Conservation (phyloP, 2,888 invertebrate species). For the Hirudinaria manillensis region DNA sequence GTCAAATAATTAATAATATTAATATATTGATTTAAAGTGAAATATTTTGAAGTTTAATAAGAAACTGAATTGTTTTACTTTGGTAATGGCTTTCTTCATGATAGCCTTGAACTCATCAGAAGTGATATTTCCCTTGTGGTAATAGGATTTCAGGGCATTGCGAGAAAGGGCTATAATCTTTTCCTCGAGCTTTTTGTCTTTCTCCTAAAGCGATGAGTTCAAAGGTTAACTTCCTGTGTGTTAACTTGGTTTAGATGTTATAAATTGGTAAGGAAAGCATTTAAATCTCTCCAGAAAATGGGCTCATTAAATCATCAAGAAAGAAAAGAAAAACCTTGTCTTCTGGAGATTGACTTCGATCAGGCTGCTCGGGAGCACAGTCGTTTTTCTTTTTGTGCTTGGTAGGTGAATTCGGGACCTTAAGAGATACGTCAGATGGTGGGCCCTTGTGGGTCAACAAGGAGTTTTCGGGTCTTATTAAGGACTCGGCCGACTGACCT, state of each 20-base stretch:
- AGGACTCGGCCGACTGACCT: too few species aligned
- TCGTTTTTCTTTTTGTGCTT: too few species aligned
- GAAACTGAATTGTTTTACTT: constrained; percentile 14
- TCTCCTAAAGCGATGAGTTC: background rate
- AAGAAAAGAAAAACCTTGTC: too few species aligned
- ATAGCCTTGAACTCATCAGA: constrained; percentile 32
- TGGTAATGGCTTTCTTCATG: constrained; percentile 32
- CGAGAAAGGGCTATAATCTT: constrained; percentile 23
- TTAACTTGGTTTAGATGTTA: background rate
- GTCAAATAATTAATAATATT: background rate
- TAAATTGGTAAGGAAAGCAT: constrained; percentile 21
- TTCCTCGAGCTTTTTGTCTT: constrained; percentile 25
- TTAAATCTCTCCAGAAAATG: background rate
- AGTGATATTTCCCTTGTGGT: constrained; percentile 29
- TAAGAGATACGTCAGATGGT: background rate
- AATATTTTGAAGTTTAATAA: background rate
- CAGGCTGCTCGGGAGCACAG: too few species aligned
- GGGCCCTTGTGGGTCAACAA: background rate
- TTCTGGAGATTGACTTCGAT: too few species aligned
- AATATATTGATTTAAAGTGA: background rate
- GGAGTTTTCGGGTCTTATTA: background rate
- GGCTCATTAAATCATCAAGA: background rate
- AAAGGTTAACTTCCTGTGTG: background rate
- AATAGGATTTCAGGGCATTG: constrained; percentile 31
- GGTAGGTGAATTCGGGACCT: too few species aligned